These are phyloP conservation scores for Drosophila prolongata DNA, from an alignment of 2,888 invertebrate species.

Conservation along the genomic window DNA sequence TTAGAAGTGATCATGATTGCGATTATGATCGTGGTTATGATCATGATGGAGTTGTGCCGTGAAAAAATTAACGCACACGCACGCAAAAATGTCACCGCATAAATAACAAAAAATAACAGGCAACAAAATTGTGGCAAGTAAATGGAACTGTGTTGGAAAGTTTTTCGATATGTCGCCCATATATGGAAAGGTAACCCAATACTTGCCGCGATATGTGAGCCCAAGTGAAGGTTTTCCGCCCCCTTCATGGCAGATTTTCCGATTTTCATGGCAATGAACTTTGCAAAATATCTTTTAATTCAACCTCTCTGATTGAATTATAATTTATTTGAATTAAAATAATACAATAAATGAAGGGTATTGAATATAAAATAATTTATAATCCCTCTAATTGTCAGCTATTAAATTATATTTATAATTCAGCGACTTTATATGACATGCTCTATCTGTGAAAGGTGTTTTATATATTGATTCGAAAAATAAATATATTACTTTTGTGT, in stretches of 20 bases:
- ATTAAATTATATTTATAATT: too few relatives aligned
- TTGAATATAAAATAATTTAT: too few relatives aligned
- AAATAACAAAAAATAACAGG: constrained; percentile 8
- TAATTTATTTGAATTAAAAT: too few relatives aligned
- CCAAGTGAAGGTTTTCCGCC: constrained; percentile 44
- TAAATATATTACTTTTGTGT: too few relatives aligned
- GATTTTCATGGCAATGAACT: constrained; percentile 32
- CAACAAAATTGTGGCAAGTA: constrained; percentile 48
- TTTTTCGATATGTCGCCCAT: constrained; percentile 35
- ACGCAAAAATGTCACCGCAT: constrained; percentile 30
- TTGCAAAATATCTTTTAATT: not conserved
- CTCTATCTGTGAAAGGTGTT: too few relatives aligned
- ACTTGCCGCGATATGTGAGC: constrained; percentile 26
- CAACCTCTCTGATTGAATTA: not conserved
- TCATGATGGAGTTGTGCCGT: constrained; percentile 31
- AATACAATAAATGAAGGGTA: too few relatives aligned
- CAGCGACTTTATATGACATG: too few relatives aligned
- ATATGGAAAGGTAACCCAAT: constrained; percentile 37
- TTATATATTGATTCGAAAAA: too few relatives aligned
- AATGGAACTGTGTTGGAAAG: constrained; percentile 49
- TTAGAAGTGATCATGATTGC: constrained; percentile 67
- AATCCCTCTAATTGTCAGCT: too few relatives aligned
- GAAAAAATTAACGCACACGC: constrained; percentile 39
- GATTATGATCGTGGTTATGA: constrained; percentile 27
- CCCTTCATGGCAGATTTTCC: constrained; percentile 6